A percentile compares a stretch with the other conserved stretches of the same genome.
Evolutionary conservation across 2,113 vertebrate genomes (phyloP).

Genomic region (Mohoua ochrocephala): DNA sequence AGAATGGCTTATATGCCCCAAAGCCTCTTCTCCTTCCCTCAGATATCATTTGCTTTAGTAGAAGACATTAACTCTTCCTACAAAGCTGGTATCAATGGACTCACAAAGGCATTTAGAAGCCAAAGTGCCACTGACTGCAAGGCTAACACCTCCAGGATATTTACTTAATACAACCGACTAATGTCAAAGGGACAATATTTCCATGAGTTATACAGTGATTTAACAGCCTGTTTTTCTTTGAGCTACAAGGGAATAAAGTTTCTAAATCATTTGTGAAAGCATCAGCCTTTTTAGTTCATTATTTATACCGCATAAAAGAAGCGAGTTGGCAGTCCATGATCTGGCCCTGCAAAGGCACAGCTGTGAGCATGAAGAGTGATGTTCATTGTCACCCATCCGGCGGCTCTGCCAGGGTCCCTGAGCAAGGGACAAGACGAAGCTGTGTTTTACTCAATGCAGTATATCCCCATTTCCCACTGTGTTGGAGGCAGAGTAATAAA

Average conservation of each 20-base stretch:
- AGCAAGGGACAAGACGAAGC: neutral
- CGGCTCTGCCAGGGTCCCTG: neutral
- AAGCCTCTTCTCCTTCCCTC: neutral
- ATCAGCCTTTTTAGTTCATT: neutral
- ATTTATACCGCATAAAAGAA: neutral
- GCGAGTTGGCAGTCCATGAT: neutral
- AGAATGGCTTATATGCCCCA: neutral
- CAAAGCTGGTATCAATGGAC: neutral
- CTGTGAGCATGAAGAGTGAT: neutral
- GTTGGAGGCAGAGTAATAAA: neutral
- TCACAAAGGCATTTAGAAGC: neutral
- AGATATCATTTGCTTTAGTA: neutral
- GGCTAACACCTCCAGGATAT: neutral
- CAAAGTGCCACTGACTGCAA: neutral
- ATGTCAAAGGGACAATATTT: neutral
- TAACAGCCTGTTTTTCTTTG: neutral
- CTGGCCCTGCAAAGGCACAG: neutral
- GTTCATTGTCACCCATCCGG: neutral
- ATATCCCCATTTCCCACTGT: neutral
- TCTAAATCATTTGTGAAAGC: neutral
- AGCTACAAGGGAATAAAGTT: neutral
- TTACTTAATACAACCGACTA: neutral
- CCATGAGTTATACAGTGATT: neutral
- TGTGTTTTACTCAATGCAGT: neutral
- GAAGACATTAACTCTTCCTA: neutral